Evolutionary conservation across 2,888 invertebrate genomes (phyloP).

Genomic region (Dryobotodes eremita): DNA sequence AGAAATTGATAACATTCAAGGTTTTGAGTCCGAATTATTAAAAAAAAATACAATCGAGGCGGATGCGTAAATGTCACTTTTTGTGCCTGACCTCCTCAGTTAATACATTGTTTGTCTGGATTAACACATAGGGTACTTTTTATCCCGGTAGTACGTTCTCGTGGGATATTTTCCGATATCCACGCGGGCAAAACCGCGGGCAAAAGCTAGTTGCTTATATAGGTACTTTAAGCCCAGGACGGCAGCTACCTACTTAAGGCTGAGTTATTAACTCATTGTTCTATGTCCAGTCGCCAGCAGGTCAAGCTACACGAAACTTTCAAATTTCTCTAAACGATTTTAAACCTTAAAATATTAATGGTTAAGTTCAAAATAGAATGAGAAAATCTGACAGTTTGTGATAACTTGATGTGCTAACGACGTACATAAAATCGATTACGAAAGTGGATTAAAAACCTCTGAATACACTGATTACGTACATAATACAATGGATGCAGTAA

Average conservation of each 20-base stretch:
- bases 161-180: background rate
- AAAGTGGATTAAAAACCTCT: slow-evolving; percentile 20
- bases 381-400: too few species aligned
- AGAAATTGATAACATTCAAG: too few species aligned
- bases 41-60: too few species aligned
- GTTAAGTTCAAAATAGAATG: too few species aligned
- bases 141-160: background rate
- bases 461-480: slow-evolving; percentile 14
- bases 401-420: too few species aligned
- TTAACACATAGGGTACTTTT: background rate
- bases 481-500: slow-evolving; percentile 51
- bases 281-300: background rate
- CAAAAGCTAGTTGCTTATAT: background rate
- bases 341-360: too few species aligned
- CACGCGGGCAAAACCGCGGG: background rate
- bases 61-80: too few species aligned
- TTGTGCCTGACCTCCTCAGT: too few species aligned
- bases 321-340: too few species aligned
- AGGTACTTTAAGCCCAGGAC: background rate
- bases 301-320: too few species aligned
- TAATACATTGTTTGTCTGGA: background rate
- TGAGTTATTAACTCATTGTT: background rate
- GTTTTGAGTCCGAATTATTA: too few species aligned
- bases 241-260: background rate
- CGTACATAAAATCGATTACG: slow-evolving; percentile 9